Base-by-base conservation (phyloP, 2,113 vertebrate species). In the Salvelinus namaycush region DNA sequence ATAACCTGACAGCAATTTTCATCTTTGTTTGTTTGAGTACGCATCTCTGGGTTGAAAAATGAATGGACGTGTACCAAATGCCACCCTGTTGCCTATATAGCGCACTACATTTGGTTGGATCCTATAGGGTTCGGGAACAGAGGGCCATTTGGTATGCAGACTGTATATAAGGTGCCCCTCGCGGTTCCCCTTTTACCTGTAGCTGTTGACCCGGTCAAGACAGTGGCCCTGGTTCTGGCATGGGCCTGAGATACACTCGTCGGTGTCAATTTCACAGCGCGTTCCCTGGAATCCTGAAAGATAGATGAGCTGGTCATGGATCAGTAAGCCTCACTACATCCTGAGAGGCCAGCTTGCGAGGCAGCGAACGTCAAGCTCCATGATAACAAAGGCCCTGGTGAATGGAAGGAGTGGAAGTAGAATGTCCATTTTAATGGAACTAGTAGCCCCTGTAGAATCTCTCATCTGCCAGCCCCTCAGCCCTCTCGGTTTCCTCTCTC, bases 241-340 rank as follows among this genome's bases (percentile, higher is more conserved):
- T 0, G 94, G 94, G 75, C 87, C 86, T 24, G 94, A 96, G 77
- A 86, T 68, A 70, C 95, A 97, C 70, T 96, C 94, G 83, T 95
- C 87, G 62, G 82, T 92, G 88, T 96, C 95, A 91, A 93, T 93
- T 94, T 97, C 94, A 88, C 96, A 97, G 87, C 89, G 85, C 88
- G 90, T 83, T 81, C 94, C 94, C 92, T 95, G 92, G 92, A 94
- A 96, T 90, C 95, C 96, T 97, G 91, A 90, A 95, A 95, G 81
- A 95, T 71, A 95, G 82, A 94, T 90, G 89, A 93, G 80, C 92
- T 86, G 86, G 86, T 76, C 64, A 79, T 79, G 87, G 92, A 93
- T 93, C 84, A 93, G 76, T 76, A 81, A 90, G 80, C 74, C 83
- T 76, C 73, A 76, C 78, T 81, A 83, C 83, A 82, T 75, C 66